These are phyloP conservation scores for Drosophila borborema DNA, from an alignment of 2,888 invertebrate species.

Conservation along the genomic window DNA sequence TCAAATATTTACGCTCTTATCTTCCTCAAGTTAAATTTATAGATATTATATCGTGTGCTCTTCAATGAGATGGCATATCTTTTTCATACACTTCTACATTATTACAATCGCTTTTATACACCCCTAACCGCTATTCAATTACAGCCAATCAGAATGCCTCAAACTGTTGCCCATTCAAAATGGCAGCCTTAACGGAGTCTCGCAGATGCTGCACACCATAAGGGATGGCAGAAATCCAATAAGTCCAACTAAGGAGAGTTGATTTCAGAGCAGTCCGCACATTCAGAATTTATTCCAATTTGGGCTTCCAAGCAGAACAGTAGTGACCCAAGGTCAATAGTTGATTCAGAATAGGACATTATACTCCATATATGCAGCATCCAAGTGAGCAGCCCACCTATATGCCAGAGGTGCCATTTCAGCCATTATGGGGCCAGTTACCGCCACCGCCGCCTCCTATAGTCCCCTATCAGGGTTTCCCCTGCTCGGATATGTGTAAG, in stretches of 20 bases:
- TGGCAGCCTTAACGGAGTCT: conserved; percentile 58
- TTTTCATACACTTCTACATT: not conserved
- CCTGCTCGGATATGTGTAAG: conserved; percentile 88
- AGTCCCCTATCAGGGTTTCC: conserved; percentile 89
- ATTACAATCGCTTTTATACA: not conserved
- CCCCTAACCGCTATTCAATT: not conserved
- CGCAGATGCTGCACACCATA: conserved; percentile 33
- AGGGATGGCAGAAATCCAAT: conserved; percentile 71
- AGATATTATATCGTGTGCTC: too few species aligned
- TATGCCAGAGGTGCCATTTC: conserved; percentile 84
- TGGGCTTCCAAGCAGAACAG: conserved; percentile 73
- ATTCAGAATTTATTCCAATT: conserved; percentile 64
- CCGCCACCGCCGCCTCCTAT: conserved; percentile 87
- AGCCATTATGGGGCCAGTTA: conserved; percentile 86
- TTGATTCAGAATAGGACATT: conserved; percentile 23
- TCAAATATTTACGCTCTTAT: not conserved
- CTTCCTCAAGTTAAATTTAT: not conserved
- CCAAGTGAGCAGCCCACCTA: conserved; percentile 83
- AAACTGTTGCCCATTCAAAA: conserved; percentile 79
- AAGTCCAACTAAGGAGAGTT: conserved; percentile 42
- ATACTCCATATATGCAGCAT: conserved; percentile 74
- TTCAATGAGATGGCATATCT: not conserved
- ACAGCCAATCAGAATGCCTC: conserved; percentile 65
- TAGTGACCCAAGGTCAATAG: conserved; percentile 49
- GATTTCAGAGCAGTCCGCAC: conserved; percentile 29